Evolutionary conservation across 2,888 invertebrate species (phyloP).

Genomic region (Catotricha subobsoleta): DNA sequence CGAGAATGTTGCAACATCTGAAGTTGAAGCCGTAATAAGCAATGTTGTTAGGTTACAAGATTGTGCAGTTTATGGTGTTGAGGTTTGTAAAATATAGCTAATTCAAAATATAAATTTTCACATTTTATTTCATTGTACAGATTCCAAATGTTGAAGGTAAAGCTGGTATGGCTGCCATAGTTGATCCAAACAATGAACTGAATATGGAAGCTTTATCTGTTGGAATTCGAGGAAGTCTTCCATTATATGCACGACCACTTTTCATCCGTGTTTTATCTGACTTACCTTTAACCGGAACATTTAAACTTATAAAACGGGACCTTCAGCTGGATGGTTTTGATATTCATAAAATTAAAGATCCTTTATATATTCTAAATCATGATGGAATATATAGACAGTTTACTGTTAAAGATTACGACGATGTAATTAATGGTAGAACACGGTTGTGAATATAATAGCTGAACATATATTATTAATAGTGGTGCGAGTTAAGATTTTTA

Average conservation of each 20-base stretch:
- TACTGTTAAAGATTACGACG: slow-evolving; percentile 32
- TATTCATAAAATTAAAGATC: slow-evolving; percentile 48
- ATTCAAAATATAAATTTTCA: not conserved
- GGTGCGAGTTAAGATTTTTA: no score
- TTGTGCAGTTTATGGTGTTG: slow-evolving; percentile 80
- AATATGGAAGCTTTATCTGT: slow-evolving; percentile 40
- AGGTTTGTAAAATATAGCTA: slow-evolving; percentile 36
- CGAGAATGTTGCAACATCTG: slow-evolving; percentile 91
- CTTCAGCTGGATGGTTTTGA: slow-evolving; percentile 75
- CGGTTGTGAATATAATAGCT: slow-evolving; percentile 35
- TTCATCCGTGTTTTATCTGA: slow-evolving; percentile 64
- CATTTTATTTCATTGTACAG: slow-evolving; percentile 27
- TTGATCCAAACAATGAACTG: slow-evolving; percentile 43
- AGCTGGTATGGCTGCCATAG: slow-evolving; percentile 87
- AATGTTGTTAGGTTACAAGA: slow-evolving; percentile 55
- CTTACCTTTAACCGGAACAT: slow-evolving; percentile 74
- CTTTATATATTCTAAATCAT: slow-evolving; percentile 48
- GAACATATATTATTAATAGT: no score
- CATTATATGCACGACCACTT: slow-evolving; percentile 73
- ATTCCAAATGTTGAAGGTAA: slow-evolving; percentile 65
- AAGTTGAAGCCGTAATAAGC: slow-evolving; percentile 81
- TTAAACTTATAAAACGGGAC: slow-evolving; percentile 79
- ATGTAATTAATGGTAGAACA: slow-evolving; percentile 32
- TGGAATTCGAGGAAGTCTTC: slow-evolving; percentile 52
- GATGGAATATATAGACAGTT: slow-evolving; percentile 34